phyloP scores from a whole-genome alignment of 2,888 invertebrate genomes.

The Teleogryllus oceanicus region DNA sequence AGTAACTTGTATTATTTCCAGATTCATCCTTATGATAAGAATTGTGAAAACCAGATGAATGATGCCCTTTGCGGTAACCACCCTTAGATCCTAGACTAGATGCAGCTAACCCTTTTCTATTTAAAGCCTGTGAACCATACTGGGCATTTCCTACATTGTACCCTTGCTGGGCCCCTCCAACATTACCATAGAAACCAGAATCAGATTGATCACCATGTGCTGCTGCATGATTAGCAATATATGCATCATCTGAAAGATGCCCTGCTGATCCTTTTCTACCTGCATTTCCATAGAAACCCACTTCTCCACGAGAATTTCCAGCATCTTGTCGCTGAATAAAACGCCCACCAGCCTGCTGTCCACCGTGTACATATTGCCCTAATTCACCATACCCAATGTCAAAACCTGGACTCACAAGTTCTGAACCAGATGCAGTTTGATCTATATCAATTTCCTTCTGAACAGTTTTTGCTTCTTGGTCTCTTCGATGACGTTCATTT shows the following conservation, averaged over 20 bases:
- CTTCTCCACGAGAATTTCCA: slow-evolving; percentile 30
- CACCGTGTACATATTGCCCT: slow-evolving; percentile 26
- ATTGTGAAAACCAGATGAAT: slow-evolving; percentile 38
- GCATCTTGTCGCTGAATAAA: slow-evolving; percentile 27
- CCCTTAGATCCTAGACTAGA: slow-evolving; percentile 33
- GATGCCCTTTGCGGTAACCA: slow-evolving; percentile 38
- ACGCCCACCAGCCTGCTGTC: slow-evolving; percentile 20
- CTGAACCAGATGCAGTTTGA: slow-evolving; percentile 28
- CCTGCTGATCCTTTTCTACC: slow-evolving; percentile 30
- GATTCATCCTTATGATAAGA: slow-evolving; percentile 40
- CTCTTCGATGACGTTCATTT: slow-evolving; percentile 21
- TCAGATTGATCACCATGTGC: slow-evolving; percentile 25
- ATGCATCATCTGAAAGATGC: slow-evolving; percentile 25
- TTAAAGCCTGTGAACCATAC: slow-evolving; percentile 35
- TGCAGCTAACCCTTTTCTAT: slow-evolving; percentile 34
- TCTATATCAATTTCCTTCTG: slow-evolving; percentile 1
- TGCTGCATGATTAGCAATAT: slow-evolving; percentile 29
- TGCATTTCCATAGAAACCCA: slow-evolving; percentile 35
- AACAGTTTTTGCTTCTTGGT: not conserved
- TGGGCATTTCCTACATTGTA: slow-evolving; percentile 35
- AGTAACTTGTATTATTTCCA: slow-evolving; percentile 39
- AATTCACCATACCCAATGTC: not conserved
- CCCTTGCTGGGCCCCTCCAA: slow-evolving; percentile 31
- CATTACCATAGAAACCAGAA: slow-evolving; percentile 31
- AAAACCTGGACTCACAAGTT: slow-evolving; percentile 24